These are phyloP conservation scores for Phainopepla nitens DNA, from an alignment of 2,113 vertebrate genomes.

Conservation along the genomic window DNA sequence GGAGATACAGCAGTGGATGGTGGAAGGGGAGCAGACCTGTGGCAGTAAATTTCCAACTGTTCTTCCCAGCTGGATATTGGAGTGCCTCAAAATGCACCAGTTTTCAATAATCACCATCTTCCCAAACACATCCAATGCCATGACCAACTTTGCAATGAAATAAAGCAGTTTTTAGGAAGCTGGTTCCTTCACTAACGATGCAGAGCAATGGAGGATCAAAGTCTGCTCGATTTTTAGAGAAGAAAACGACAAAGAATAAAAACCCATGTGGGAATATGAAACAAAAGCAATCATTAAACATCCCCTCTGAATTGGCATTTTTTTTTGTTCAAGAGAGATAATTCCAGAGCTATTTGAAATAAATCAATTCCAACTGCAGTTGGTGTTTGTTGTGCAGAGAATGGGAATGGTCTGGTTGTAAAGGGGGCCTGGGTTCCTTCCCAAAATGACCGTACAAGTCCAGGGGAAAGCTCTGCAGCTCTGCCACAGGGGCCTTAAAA, in stretches of 20 bases:
- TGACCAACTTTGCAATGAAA: background rate
- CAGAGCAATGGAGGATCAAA: conserved; percentile 5
- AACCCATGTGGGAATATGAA: conserved; percentile 38
- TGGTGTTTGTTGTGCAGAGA: conserved; percentile 6
- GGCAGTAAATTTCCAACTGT: background rate
- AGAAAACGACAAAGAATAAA: conserved; percentile 34
- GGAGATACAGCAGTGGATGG: background rate
- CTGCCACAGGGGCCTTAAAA: conserved; percentile 39
- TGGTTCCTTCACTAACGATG: background rate
- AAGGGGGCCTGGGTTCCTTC: background rate
- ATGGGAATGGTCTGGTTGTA: background rate
- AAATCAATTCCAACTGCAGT: conserved; percentile 33
- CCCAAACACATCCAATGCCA: background rate
- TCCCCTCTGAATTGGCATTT: conserved; percentile 24
- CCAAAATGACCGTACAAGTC: background rate
- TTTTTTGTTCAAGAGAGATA: conserved; percentile 37
- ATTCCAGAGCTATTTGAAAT: conserved; percentile 39
- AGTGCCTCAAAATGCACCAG: background rate
- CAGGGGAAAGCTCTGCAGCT: background rate
- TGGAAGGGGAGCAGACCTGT: background rate
- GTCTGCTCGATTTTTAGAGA: conserved; percentile 1
- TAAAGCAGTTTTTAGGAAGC: background rate
- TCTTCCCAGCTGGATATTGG: background rate
- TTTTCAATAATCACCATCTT: background rate
- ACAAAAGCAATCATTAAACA: conserved; percentile 62